Evolutionary conservation across 1,140 invertebrate genomes (phyloP), one percentile per base, ranked within the genome.

Genomic region (Metopolophium dirhodum): DNA sequence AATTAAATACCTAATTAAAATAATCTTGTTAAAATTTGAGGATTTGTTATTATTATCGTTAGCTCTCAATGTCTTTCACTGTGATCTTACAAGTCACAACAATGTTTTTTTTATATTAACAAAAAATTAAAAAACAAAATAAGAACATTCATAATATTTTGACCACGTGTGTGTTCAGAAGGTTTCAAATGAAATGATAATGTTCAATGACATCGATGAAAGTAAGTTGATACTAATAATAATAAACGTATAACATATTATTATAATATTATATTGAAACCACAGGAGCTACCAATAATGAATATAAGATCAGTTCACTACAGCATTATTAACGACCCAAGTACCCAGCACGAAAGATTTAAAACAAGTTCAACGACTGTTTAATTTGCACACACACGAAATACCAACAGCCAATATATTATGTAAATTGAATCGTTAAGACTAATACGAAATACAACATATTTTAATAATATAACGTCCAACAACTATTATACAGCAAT

Each of bases 311-410:
- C 47, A n/a, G 7, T 88, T 88, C 49, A 49, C 47, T 22, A 35
- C 30, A 51, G n/a, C 47, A 86, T 85, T 86, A 88, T 88, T 88
- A 88, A 88, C 47, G 87, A 51, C 20, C 49, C 49, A 54, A 88
- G n/a, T 49, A 51, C 20, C 87, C n/a, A 51, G 35, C n/a, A 51
- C 41, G 20, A 54, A 88, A 51, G 87, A 54, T 88, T 88, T 88
- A n/a, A 37, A 88, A 88, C 47, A 88, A 88, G 47, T 88, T 88
- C 47, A 88, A 88, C 47, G 47, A 88, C 87, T 88, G 87, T 88
- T 88, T 26, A 88, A 88, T 88, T 88, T 54, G 47, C 49, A 88
- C 1, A 35, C 20, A 77, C 18, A 87, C 83, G 37, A 85, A 85
- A 86, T 86, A 86, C 85, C 41, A 47, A 86, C 41, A 86, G 26